These are phyloP conservation scores for Cairina moschata DNA, from an alignment of 2,113 vertebrate species.

Conservation along the genomic window DNA sequence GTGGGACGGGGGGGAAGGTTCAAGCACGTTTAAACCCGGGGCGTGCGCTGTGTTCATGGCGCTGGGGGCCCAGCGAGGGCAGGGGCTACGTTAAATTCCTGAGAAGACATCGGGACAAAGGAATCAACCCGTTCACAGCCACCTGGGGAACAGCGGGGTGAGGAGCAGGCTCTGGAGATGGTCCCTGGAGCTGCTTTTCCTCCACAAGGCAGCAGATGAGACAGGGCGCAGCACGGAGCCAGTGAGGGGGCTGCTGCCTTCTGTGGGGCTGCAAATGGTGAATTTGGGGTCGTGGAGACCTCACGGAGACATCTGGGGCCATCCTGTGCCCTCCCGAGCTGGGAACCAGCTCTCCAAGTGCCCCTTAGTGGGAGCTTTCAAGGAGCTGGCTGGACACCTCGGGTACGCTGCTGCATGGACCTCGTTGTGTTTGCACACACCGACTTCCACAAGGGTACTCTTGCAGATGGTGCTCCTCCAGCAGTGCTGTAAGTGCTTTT, in stretches of 20 bases:
- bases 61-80: background rate
- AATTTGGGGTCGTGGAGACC: background rate
- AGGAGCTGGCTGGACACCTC: background rate
- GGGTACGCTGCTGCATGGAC: accelerated
- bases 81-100: background rate
- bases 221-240: accelerated
- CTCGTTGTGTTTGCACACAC: background rate
- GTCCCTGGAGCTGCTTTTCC: background rate
- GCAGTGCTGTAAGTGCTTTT: background rate
- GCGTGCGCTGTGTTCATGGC: accelerated
- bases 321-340: background rate
- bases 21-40: background rate
- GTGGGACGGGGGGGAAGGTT: no score
- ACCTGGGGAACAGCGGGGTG: background rate
- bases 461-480: background rate
- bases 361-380: accelerated
- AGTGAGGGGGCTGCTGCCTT: background rate
- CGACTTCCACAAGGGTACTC: accelerated
- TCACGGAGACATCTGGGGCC: background rate
- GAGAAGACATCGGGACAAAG: no score
- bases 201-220: background rate
- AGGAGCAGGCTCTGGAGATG: accelerated
- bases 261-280: background rate
- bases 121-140: background rate
- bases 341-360: background rate